Base-by-base conservation (phyloP, 2,888 invertebrate genomes). In the Tuberolachnus salignus region DNA sequence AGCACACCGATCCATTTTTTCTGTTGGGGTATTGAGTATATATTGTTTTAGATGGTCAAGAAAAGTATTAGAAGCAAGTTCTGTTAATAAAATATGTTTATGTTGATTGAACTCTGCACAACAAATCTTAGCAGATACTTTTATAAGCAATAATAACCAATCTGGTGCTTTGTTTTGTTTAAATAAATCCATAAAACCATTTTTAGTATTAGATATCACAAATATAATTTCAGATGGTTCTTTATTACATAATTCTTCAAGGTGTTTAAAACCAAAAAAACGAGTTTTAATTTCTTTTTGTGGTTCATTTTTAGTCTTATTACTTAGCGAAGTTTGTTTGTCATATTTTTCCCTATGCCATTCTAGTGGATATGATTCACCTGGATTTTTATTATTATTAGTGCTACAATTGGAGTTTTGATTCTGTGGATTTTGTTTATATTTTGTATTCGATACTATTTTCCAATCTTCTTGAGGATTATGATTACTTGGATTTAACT, bases 1-100 rank as follows among this genome's bases (percentile, higher is more conserved):
- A 42, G 82, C 78, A 82, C 80, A 81, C 72, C 81, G 82, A 70
- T 80, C 82, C 53, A 61, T 80, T 66, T 81, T 82, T 80, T 81
- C 83, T 69, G 64, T 51, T 1, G 44, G 49, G 0, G 57, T 78
- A 59, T 63, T 83, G 82, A 19, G 82, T 42, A 21, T 82, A 81
- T 59, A 81, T 9, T 16, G 16, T 34, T 80, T 73, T 42, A 81
- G 23, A 55, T 72, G 67, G 21, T 55, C 21, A 10, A 81, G 51
- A 34, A 81, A 80, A 6, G n/a, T 2, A 55, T 42, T 61, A 23
- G 69, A 61, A 16, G 55, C 64, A 42, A 80, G n/a, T 51, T 66
- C 51, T 34, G 53, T 69, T 26, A 81, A 13, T 34, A 80, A 55
- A 0, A 13, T 42, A 16, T 3, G 44, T 75, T 70, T 67, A 55